Base-by-base conservation (phyloP, 92 coral and sea anemone species). In the Actinostola sp. region DNA sequence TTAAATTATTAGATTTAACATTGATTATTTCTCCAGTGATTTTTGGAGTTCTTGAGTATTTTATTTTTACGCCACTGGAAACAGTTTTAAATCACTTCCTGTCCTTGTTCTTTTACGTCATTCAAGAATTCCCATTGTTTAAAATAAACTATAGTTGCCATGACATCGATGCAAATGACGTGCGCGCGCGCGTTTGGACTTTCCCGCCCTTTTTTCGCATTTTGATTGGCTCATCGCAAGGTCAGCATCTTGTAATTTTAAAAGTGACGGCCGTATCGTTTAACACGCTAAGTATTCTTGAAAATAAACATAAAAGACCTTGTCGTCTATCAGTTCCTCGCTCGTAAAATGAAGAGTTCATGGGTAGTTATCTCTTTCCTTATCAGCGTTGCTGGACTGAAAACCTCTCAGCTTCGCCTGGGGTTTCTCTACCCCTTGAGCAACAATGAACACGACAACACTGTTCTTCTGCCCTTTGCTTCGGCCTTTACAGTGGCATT, bases 401-500 rank as follows among this genome's bases (percentile, higher is more conserved):
- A 56, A 39, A 63, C 24, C 3, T 55, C 58, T 32, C 45, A 61
- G 20, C 44, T 83, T 28, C 78, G 33, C 6, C 30, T 77, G 0
- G 83, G 75, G 5, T 59, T 83, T 45, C 61, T 83, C 14, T 83
- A 83, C 31, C 88, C 88, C 3, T 54, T 77, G 30, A 53, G 68
- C 31, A 63, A 77, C 33, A 77, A 71, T 3, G 80, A 74, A 6
- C 61, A 83, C 51, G 44, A 68, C 24, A 70, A 72, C 20, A 77
- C 79, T 1, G n/a, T 5, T 7, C 63, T 70, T 32, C 42, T 72
- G 17, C 91, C 78, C 10, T 85, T 85, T 67, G 88, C 83, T 17
- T 75, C 91, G 27, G 94, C 94, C 8, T 85, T 72, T 38, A 71
- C 67, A 14, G 82, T 89, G 28, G 94, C 98, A 12, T 67, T 79